Evolutionary conservation across 2,113 vertebrate genomes (phyloP).

Genomic region (Nycticorax nycticorax): DNA sequence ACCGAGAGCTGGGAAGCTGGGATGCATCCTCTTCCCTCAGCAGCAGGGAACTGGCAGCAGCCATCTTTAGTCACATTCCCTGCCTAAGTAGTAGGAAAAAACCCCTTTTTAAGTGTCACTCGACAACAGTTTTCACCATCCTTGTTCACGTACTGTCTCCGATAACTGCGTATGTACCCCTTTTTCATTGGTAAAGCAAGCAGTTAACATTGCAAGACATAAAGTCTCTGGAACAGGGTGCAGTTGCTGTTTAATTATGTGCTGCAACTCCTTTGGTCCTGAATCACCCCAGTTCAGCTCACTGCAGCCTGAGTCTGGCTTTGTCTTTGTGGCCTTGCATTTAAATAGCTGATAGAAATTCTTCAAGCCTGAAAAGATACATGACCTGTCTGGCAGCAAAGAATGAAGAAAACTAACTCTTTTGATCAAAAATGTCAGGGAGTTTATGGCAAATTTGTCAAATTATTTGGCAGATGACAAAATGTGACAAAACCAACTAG

Average conservation of each 20-base stretch:
- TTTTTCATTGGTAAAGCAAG: background rate
- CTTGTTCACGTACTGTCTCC: fast-evolving
- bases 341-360: conserved; percentile 63
- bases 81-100: background rate
- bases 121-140: background rate
- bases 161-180: fast-evolving
- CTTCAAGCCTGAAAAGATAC: conserved; percentile 51
- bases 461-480: background rate
- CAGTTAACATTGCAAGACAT: background rate
- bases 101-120: background rate
- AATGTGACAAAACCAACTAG: background rate
- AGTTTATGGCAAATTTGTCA: conserved; percentile 21
- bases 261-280: background rate
- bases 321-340: conserved; percentile 52
- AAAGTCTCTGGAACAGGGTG: background rate
- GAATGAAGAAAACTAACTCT: conserved; percentile 51
- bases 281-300: background rate
- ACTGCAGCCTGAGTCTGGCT: conserved; percentile 21
- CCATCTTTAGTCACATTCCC: conserved; percentile 30
- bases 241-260: conserved; percentile 24
- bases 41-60: conserved; percentile 31
- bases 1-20: conserved; percentile 37
- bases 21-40: conserved; percentile 40
- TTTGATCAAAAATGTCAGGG: conserved; percentile 19
- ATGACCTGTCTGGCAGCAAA: conserved; percentile 52